Evolutionary conservation across 2,888 invertebrate species (phyloP), one percentile per base, ranked within the genome.

Genomic region (Helobdella robusta): DNA sequence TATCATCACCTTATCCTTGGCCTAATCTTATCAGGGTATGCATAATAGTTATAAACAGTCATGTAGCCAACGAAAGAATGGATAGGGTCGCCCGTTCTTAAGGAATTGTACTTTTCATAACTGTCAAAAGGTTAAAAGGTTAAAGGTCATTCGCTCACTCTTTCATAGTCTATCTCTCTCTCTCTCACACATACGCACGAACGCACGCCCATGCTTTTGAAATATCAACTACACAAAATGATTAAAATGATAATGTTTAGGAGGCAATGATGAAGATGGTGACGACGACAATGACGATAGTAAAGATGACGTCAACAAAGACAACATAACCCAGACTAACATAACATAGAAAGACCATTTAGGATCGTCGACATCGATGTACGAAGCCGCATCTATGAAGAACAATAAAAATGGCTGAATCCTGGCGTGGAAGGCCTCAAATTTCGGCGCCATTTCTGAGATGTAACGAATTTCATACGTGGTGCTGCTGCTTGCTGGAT

Each of bases 321-420:
- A 23, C 50, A 18, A 34, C n/a, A 2, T n/a, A 18, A n/a, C n/a
- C n/a, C 62, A 50, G 15, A 74, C 76, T 72, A 72, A 79, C 78
- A 79, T 40, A n/a, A 79, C 65, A 69, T 74, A 79, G 68, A 73
- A 78, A 11, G 67, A 69, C 95, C 97, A 98, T 72, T 87, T 86
- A 18, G 88, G 86, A 82, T 98, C 97, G 77, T 90, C 89, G 2
- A 87, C 83, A 79, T 95, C 94, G 72, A 98, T 90, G 75, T 87
- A 93, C 40, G 89, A 89, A 0, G 93, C 94, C 18, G 91, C 94
- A 83, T 98, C 97, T 71, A 98, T 91, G 80, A 87, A 97, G 89
- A 91, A 95, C 67, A 94, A 81, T 11, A 95, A 83, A 75, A 94
- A 90, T 0, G 91, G 89, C 81, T 95, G 92, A 72, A 95, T 82